Conservation (phyloP, 2,888 invertebrate species). For the Steinernema scapterisci region DNA sequence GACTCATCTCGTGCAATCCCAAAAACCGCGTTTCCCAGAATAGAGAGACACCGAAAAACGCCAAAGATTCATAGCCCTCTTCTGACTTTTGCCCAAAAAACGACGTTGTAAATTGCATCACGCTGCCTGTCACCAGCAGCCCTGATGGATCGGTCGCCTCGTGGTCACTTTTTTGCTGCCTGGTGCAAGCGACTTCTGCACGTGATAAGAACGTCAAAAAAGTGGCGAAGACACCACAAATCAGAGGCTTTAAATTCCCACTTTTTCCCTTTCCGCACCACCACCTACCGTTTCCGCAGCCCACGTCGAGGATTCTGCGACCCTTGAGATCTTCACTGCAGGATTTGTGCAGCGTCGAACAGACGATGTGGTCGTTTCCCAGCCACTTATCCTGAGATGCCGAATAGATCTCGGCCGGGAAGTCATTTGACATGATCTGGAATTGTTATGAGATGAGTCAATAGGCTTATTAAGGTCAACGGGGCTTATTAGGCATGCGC, state of each 20-base stretch:
- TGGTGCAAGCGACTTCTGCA: conserved; percentile 1
- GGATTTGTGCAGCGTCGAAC: conserved; percentile 34
- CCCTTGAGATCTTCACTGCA: conserved; percentile 27
- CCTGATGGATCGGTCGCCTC: not conserved
- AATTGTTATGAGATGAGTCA: not conserved
- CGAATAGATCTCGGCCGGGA: conserved; percentile 36
- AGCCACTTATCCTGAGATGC: conserved; percentile 35
- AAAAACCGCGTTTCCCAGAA: not conserved
- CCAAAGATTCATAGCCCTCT: not conserved
- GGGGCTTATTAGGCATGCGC: too few species aligned
- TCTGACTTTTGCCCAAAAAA: not conserved
- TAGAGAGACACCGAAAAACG: too few species aligned
- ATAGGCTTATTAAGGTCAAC: too few species aligned
- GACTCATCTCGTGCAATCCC: not conserved
- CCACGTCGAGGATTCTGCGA: conserved; percentile 35
- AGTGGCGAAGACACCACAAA: not conserved
- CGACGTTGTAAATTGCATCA: conserved; percentile 22
- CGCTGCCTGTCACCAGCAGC: not conserved
- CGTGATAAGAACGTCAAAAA: not conserved
- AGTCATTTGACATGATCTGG: conserved; percentile 28
- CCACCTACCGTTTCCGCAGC: conserved; percentile 36
- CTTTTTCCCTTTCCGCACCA: not conserved
- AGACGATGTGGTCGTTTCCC: conserved; percentile 31
- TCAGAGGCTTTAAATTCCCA: not conserved
- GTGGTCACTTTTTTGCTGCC: conserved; percentile 19